phyloP scores from a whole-genome alignment of 2,113 vertebrate species.

The Forbesichthys agassizii region DNA sequence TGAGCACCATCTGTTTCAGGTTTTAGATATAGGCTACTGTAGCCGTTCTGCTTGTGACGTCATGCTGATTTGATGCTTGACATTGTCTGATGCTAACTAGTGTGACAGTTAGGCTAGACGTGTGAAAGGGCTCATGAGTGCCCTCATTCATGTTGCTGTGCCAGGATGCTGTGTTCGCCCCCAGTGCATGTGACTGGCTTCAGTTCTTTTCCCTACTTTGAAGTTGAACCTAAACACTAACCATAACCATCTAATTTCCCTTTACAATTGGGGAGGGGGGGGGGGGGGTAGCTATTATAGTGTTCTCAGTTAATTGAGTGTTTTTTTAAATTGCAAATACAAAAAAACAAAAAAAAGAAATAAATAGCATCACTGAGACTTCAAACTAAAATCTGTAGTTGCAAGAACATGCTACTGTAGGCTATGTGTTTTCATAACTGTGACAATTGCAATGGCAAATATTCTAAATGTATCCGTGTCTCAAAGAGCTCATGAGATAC shows the following conservation, averaged over 20 bases:
- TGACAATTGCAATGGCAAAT: no score
- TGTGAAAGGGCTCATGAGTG: constrained; percentile 63
- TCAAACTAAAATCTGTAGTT: no score
- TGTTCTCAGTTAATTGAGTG: no score
- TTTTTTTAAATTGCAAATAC: not conserved
- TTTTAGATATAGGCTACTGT: not conserved
- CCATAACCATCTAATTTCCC: constrained; percentile 12
- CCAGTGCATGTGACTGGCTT: constrained; percentile 64
- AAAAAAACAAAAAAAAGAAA: not conserved
- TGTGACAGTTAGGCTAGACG: constrained; percentile 43
- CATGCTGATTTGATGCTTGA: constrained; percentile 23
- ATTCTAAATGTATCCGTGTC: no score
- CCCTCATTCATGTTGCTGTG: constrained; percentile 60
- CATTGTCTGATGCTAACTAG: constrained; percentile 47
- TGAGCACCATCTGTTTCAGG: not conserved
- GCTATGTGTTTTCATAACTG: no score
- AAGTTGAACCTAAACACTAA: constrained; percentile 44
- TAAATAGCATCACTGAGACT: not conserved
- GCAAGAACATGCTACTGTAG: no score
- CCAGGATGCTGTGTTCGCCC: constrained; percentile 28
- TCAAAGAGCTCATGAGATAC: no score
- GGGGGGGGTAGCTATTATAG: not conserved
- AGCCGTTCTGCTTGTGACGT: constrained; percentile 11
- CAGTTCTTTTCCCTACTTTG: constrained; percentile 48
- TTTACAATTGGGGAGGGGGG: not conserved